Base-by-base conservation (phyloP, 2,888 invertebrate genomes). In the Stenolophus ochropezus region DNA sequence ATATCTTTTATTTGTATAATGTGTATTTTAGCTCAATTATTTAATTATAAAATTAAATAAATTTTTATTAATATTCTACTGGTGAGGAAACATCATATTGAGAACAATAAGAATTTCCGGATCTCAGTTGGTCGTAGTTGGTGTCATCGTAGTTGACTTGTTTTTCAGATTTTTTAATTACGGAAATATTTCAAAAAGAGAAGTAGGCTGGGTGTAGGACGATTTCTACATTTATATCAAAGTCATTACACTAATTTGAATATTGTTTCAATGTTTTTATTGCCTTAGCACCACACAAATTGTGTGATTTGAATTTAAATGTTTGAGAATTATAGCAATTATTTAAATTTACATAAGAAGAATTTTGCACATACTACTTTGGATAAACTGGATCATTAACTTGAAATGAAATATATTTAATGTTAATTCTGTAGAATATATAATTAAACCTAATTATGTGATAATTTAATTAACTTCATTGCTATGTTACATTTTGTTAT, bases 71-170 rank as follows among this genome's bases (percentile, higher is more conserved):
- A 79, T 79, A 21, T 25, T 79, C 18, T 49, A 47, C n/a, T 49
- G n/a, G 79, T 79, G 33, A 71, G 71, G 71, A 79, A 51, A 69
- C 18, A 51, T 16, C 47, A 18, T 53, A 79, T 58, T 49, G 51
- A 69, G 33, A 53, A 79, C 20, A 79, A 79, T 79, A 51, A 79
- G 71, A 71, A 49, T 79, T 69, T 79, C 79, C 79, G 69, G 69
- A 53, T 51, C 53, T 20, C 23, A 23, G 16, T 61, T 69, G 65
- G 33, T 18, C 33, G 65, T n/a, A n/a, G n/a, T n/a, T n/a, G n/a
- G n/a, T n/a, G 20, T 56, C 11, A 69, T 33, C 69, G 69, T 69
- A 69, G 33, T 69, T 69, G 21, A n/a, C 23, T 69, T 69, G 42
- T 69, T 69, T 69, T 33, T 42, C 42, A 69, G 69, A 69, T 69